Conservation (phyloP, 2,797 vertebrate species). For the Synanceia verrucosa region DNA sequence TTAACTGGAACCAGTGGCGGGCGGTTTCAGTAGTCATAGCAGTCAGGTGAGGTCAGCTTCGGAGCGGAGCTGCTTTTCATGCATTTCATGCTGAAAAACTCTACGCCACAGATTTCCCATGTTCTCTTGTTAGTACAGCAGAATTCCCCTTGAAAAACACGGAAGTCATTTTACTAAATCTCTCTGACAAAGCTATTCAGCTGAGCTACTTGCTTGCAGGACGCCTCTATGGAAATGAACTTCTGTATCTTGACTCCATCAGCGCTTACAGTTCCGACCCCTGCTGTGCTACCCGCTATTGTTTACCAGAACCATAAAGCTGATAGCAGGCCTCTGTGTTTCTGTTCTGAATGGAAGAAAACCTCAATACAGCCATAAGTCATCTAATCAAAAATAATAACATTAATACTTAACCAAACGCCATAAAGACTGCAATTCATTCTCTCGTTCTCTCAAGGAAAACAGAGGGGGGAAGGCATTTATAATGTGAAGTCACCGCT, state of each 20-base stretch:
- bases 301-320: constrained; percentile 71
- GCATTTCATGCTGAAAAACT: constrained; percentile 24
- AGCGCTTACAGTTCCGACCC: constrained; percentile 64
- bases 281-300: constrained; percentile 69
- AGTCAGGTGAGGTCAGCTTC: constrained; percentile 26
- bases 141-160: constrained; percentile 59
- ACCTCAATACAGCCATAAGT: constrained; percentile 69
- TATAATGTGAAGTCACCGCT: constrained; percentile 80
- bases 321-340: constrained; percentile 64
- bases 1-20: constrained; percentile 12
- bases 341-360: constrained; percentile 73
- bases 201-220: constrained; percentile 55
- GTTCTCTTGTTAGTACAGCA: constrained; percentile 46
- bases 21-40: constrained; percentile 19
- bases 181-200: constrained; percentile 62
- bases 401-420: constrained; percentile 72
- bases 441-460: constrained; percentile 70
- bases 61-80: constrained; percentile 5
- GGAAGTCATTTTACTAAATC: constrained; percentile 68
- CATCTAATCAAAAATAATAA: constrained; percentile 76
- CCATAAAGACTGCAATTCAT: constrained; percentile 69
- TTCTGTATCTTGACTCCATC: constrained; percentile 71
- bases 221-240: constrained; percentile 62
- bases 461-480: constrained; percentile 76
- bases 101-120: constrained; percentile 47